Conservation (phyloP, 2,888 invertebrate genomes). For the Hipparchia semele region DNA sequence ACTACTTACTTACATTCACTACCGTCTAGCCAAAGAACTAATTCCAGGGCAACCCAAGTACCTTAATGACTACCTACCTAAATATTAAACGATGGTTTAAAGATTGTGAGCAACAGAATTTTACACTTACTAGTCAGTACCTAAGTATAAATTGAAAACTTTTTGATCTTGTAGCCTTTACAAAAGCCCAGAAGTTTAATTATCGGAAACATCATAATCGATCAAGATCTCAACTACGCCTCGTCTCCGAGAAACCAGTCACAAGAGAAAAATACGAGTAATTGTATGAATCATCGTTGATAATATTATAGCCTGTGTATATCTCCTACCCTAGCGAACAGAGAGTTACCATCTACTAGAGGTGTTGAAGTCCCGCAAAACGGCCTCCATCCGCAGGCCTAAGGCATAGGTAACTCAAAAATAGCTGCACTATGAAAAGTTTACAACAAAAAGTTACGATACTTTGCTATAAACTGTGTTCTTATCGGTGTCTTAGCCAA, state of each 20-base stretch:
- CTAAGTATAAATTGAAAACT: neutral
- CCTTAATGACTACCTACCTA: too few relatives aligned
- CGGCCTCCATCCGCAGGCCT: neutral
- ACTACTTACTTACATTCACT: too few relatives aligned
- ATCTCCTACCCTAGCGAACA: neutral
- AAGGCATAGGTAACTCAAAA: too few relatives aligned
- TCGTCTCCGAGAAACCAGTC: conserved; percentile 1
- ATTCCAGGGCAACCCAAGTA: too few relatives aligned
- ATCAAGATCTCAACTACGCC: neutral
- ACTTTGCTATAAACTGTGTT: too few relatives aligned
- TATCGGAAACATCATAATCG: conserved; percentile 11
- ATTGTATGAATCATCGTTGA: conserved; percentile 15
- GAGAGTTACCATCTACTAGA: neutral
- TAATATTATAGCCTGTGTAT: neutral
- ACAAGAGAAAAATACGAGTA: conserved; percentile 11
- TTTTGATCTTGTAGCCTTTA: neutral
- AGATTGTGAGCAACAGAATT: too few relatives aligned
- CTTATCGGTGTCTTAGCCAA: too few relatives aligned
- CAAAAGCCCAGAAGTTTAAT: conserved; percentile 20
- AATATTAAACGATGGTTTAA: too few relatives aligned
- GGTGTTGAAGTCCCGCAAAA: neutral
- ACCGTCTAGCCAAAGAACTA: too few relatives aligned
- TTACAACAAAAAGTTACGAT: too few relatives aligned
- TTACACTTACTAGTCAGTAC: too few relatives aligned
- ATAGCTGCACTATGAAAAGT: too few relatives aligned